Evolutionary conservation across 1,140 invertebrate species (phyloP).

Genomic region (Aphis craccivora): DNA sequence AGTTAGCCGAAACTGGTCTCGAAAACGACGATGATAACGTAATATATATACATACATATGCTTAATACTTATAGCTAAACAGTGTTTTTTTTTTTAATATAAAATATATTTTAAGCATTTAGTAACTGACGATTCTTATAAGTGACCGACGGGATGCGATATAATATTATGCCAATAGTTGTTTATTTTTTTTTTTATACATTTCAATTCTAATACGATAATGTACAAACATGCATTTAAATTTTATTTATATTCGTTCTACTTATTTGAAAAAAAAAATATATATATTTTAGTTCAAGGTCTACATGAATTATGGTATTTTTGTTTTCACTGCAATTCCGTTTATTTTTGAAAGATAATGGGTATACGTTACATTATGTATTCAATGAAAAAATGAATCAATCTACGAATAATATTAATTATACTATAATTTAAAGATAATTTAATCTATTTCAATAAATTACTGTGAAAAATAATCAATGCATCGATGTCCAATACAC

Average conservation of each 20-base stretch:
- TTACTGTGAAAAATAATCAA: neutral
- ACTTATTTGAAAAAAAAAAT: neutral
- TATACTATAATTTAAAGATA: neutral
- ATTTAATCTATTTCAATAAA: neutral
- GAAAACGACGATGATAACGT: neutral
- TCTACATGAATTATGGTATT: neutral
- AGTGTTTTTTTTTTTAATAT: neutral
- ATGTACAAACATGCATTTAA: neutral
- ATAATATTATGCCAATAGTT: neutral
- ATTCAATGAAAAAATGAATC: neutral
- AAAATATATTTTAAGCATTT: neutral
- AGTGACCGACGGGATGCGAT: neutral
- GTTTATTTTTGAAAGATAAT: slow-evolving; percentile 23
- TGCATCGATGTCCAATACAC: neutral
- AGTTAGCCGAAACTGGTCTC: neutral
- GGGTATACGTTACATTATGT: neutral
- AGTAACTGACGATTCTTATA: neutral
- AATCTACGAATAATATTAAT: neutral
- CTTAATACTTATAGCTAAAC: neutral
- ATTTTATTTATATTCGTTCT: slow-evolving; percentile 6
- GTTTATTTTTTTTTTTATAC: neutral
- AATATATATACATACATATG: neutral
- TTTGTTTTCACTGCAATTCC: slow-evolving; percentile 6
- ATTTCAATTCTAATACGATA: neutral
- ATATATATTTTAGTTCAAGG: slow-evolving; percentile 3